Base-by-base conservation (phyloP, 2,888 invertebrate species). In the Euplagia quadripunctaria region DNA sequence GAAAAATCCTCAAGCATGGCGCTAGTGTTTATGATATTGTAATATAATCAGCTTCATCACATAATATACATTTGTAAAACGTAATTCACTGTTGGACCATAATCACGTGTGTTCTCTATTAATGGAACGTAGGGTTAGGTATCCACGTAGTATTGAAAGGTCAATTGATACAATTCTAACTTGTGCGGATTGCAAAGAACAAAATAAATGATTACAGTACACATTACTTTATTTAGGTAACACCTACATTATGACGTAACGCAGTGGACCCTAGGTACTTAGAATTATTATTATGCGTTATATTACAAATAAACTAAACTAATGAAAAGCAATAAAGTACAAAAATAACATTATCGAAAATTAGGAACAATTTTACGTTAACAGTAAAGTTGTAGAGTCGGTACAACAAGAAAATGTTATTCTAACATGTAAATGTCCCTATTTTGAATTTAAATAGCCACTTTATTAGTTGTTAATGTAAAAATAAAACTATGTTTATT, bases 211-310 rank as follows among this genome's bases (percentile, higher is more conserved):
- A 68, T 77, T 68, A 74, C 64, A 72, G 70, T 68, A 77, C 68
- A 46, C 73, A 81, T 86, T 84, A 88, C 77, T 82, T 87, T 84
- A 87, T 81, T 83, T 88, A 90, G 85, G 86, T 84, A 85, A 86
- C 85, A 85, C 80, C 87, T 90, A 90, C 85, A 85, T 84, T 83
- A 82, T 81, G 80, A 72, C 79, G 81, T 83, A 85, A 88, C 86
- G 86, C 85, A 88, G 88, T 91, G 91, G 91, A 91, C 91, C 91
- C 91, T 90, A 91, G 86, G 82, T 89, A 88, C 86, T 90, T 90
- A 89, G 73, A 79, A 77, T 84, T 84, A 84, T 80, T 77, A 84
- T 79, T 77, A 75, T 81, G 86, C 77, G 71, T 83, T 77, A 75
- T 68, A 78, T 72, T 72, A 70, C 8, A 77, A 78, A 68, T 20